phyloP scores from a whole-genome alignment of 2,797 vertebrate species.

The Pangasius larnaudii region DNA sequence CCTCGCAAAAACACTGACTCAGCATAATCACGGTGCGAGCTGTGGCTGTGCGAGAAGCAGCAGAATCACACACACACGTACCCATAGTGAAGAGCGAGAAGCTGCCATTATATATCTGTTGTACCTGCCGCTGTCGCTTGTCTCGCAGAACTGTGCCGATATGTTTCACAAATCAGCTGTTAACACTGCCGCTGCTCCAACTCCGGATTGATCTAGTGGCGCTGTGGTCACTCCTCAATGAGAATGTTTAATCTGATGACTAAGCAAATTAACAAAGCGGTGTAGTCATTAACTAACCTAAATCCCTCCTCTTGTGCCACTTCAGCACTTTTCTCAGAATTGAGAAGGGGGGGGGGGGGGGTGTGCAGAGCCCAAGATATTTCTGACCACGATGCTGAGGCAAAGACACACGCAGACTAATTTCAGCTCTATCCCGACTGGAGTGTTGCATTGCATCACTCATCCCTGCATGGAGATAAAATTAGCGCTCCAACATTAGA shows the following conservation, averaged over 20 bases:
- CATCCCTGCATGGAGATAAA: constrained; percentile 11
- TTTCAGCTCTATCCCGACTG: background rate
- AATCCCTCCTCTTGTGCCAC: constrained; percentile 11
- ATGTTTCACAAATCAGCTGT: background rate
- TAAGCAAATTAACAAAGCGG: constrained; percentile 24
- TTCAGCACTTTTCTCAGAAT: constrained; percentile 25
- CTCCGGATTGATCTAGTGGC: background rate
- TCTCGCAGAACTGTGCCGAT: background rate
- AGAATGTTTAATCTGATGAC: constrained; percentile 28
- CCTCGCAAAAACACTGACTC: constrained; percentile 14
- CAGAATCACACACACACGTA: constrained; percentile 17
- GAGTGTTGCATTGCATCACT: constrained; percentile 34
- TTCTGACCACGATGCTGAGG: constrained; percentile 12
- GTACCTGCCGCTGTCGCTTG: background rate
- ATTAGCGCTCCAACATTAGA: constrained; percentile 9
- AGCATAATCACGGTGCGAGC: background rate
- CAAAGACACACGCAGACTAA: background rate
- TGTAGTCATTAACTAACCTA: constrained; percentile 10
- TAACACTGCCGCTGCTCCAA: background rate
- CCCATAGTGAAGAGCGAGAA: constrained; percentile 15
- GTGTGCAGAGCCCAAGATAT: background rate
- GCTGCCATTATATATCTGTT: constrained; percentile 10
- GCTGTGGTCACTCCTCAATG: constrained; percentile 6
- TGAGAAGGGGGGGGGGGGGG: background rate
- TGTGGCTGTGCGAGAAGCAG: background rate